Evolutionary conservation across 2,888 invertebrate genomes (phyloP).

Genomic region (Machimus rusticus): DNA sequence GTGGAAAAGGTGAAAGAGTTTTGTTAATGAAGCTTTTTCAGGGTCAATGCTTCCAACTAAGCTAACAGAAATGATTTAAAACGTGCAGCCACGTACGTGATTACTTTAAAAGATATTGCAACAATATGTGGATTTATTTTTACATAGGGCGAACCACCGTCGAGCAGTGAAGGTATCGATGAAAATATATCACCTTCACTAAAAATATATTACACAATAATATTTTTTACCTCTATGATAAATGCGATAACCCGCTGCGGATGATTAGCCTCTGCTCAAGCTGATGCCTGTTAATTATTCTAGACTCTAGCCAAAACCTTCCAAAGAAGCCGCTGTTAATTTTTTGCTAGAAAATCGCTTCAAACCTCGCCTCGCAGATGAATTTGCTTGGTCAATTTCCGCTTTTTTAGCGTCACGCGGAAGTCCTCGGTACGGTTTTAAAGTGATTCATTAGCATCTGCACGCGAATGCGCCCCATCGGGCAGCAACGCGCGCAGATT

Average conservation of each 20-base stretch:
- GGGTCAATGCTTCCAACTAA: not conserved
- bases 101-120: not conserved
- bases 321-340: not conserved
- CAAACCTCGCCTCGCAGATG: not conserved
- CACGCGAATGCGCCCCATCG: not conserved
- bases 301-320: not conserved
- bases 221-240: not conserved
- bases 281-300: not conserved
- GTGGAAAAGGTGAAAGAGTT: not conserved
- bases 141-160: not conserved
- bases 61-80: not conserved
- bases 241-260: not conserved
- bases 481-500: not conserved
- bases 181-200: not conserved
- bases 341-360: not conserved
- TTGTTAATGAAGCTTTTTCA: not conserved
- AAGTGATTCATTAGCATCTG: not conserved
- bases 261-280: not conserved
- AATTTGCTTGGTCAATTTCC: not conserved
- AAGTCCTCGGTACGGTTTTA: not conserved
- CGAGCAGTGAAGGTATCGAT: not conserved
- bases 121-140: not conserved
- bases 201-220: not conserved
- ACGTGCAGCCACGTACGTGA: not conserved
- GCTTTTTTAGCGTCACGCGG: not conserved